Percentiles rank a stretch among this genome's conserved stretches.
Conservation (phyloP, 2,797 vertebrate species). For the Phyllotis vaccarum region DNA sequence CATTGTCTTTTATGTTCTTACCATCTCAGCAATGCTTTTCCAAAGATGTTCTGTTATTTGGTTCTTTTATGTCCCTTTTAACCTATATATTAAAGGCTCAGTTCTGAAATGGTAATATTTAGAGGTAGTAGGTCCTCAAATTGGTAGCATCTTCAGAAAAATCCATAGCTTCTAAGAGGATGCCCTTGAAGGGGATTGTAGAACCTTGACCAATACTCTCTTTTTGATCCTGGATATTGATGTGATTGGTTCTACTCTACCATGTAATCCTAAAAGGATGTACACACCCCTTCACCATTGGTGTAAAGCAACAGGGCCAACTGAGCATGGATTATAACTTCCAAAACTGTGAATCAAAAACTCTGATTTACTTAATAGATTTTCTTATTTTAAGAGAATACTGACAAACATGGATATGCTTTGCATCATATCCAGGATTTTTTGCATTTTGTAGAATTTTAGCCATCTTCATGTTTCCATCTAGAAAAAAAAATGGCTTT, state of each 20-base stretch:
- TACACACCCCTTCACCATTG: rapidly evolving
- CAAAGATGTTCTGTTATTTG: neutral
- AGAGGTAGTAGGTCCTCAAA: neutral
- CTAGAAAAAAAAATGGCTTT: neutral
- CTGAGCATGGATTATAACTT: neutral
- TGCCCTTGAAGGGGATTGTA: neutral
- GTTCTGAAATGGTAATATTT: neutral
- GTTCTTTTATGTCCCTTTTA: neutral
- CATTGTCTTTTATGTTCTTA: neutral
- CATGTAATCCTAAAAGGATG: neutral
- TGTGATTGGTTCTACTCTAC: neutral
- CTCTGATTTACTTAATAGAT: neutral
- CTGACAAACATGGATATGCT: neutral
- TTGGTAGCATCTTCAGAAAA: no score
- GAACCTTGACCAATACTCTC: no score
- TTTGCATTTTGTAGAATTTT: neutral
- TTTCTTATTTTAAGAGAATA: neutral
- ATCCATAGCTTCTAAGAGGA: neutral
- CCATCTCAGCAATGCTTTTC: neutral
- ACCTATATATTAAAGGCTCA: neutral
- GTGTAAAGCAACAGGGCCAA: neutral
- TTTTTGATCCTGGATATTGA: neutral
- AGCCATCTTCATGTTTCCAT: neutral
- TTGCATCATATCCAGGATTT: neutral
- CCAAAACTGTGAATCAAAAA: neutral